Base-by-base conservation (phyloP, 2,797 vertebrate genomes). In the Ispidina picta region DNA sequence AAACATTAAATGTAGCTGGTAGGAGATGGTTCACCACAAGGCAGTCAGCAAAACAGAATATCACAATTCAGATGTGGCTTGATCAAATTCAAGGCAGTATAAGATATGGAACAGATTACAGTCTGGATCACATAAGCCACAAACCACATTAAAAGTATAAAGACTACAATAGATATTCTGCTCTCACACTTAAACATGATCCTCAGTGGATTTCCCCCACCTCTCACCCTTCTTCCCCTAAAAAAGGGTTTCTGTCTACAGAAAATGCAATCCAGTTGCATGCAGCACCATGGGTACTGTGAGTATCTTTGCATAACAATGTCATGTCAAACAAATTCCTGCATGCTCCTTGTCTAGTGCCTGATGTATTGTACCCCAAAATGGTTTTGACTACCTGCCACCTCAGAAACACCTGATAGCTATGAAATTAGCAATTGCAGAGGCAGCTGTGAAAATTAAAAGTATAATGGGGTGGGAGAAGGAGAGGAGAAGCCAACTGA, bases 381-480 rank as follows among this genome's bases (percentile, higher is more conserved):
- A 76, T 8, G 72, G 35, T 95, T 89, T 93, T 96, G 94, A 95
- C 88, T 96, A 86, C 91, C 89, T 89, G 92, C 83, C 71, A 89
- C 93, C 94, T 94, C 79, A 60, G 82, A 66, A 94, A 39, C 81
- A 90, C 89, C 84, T 17, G 44, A 62, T 73, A 80, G 90, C 89
- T 94, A 54, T 83, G 77, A 92, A 96, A 89, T 94, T 86, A 93
- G 39, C 94, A 92, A 92, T 92, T 90, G 72, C 74, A 91, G 77
- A 94, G 91, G 92, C 93, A 96, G 86, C 89, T 94, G 88, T 83
- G 86, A 90, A 94, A 95, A 96, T 95, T 79, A 83, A 85, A 91
- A 85, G 81, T 72, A 92, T 82, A 94, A 72, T 29, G 26, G 78
- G 52, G 37, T 52, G 72, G 52, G 60, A 48, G 39, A 83, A 92